Evolutionary conservation across 2,797 vertebrate genomes (phyloP).

Genomic region (Allobates femoralis): DNA sequence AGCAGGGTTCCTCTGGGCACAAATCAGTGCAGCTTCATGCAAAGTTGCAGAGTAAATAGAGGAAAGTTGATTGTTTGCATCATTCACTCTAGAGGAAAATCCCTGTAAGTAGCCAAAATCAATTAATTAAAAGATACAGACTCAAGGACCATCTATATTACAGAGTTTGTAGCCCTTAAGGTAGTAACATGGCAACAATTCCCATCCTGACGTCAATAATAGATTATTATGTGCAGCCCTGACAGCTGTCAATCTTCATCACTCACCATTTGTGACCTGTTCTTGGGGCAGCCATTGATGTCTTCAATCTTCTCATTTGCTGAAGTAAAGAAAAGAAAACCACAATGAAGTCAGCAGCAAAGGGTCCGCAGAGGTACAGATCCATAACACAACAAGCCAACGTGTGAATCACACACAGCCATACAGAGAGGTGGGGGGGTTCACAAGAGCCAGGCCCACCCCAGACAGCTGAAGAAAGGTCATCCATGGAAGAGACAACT

Average conservation of each 20-base stretch:
- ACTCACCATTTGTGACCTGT: conserved; percentile 97
- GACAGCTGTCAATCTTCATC: neutral
- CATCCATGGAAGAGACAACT: conserved; percentile 81
- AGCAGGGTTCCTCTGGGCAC: no score
- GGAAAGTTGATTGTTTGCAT: no score
- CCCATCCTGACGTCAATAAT: neutral
- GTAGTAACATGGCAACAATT: no score
- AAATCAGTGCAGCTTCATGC: no score
- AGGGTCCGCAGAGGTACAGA: neutral
- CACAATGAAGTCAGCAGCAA: neutral
- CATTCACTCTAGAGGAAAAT: no score
- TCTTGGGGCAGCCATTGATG: conserved; percentile 97
- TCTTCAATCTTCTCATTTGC: conserved; percentile 98
- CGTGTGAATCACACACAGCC: conserved; percentile 69
- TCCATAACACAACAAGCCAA: conserved; percentile 49
- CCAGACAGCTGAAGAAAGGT: conserved; percentile 87
- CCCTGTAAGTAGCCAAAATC: no score
- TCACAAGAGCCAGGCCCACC: conserved; percentile 63
- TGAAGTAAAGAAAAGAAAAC: conserved; percentile 70
- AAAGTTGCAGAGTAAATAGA: no score
- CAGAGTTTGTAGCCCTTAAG: no score
- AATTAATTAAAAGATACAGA: no score
- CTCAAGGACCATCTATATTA: no score
- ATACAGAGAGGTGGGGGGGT: conserved; percentile 35
- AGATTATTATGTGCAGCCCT: neutral